phyloP scores from a whole-genome alignment of 2,888 invertebrate species.

The Phyto melanocephala region DNA sequence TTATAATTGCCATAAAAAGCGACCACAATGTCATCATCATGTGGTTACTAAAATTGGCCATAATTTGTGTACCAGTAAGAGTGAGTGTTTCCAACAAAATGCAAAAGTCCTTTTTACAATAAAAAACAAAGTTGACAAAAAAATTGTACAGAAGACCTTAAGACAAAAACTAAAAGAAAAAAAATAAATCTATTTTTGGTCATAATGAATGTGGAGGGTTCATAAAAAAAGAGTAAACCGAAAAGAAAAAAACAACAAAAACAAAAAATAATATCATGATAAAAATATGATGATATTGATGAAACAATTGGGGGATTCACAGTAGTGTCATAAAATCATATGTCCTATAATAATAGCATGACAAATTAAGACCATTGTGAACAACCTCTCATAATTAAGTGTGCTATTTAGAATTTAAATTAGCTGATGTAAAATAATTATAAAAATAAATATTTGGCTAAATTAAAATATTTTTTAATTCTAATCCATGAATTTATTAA shows the following conservation, averaged over 20 bases:
- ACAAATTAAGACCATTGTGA: too few relatives aligned
- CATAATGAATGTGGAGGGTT: conserved; percentile 60
- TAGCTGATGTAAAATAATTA: too few relatives aligned
- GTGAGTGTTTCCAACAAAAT: not conserved
- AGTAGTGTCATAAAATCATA: too few relatives aligned
- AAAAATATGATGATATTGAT: conserved; percentile 45
- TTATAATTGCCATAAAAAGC: conserved; percentile 63
- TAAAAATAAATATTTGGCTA: too few relatives aligned
- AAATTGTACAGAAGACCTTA: conserved; percentile 9
- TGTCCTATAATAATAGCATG: too few relatives aligned
- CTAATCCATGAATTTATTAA: too few relatives aligned
- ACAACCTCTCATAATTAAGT: too few relatives aligned
- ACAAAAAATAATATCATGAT: not conserved
- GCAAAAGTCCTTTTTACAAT: not conserved
- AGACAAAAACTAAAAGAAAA: not conserved
- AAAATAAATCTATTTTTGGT: conserved; percentile 54
- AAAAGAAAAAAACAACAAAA: too few relatives aligned
- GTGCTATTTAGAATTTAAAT: too few relatives aligned
- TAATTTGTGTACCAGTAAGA: conserved; percentile 33
- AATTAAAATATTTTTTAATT: too few relatives aligned
- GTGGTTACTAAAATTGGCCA: conserved; percentile 59
- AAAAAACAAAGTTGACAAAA: conserved; percentile 30
- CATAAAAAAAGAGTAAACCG: conserved; percentile 41
- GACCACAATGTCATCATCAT: conserved; percentile 56
- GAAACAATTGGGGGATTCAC: too few relatives aligned